phyloP scores from a whole-genome alignment of 1,140 invertebrate species.

The Thalassaphorura encarpata region DNA sequence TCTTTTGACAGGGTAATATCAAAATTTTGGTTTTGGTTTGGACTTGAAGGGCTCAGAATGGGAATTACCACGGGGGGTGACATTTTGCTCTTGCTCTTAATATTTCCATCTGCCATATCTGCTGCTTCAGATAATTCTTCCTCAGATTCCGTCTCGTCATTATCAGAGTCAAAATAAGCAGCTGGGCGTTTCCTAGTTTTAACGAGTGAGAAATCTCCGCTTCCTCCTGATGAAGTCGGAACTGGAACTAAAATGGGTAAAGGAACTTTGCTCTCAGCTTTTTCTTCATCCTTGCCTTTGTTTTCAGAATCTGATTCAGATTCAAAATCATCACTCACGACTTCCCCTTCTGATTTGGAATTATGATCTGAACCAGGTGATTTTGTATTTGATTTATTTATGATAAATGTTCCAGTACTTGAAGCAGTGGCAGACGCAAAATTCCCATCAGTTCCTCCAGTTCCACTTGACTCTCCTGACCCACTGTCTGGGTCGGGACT shows the following conservation, averaged over 20 bases:
- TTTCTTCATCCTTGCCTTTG: background rate
- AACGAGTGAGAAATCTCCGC: too few relatives aligned
- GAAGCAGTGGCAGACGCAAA: constrained; percentile 16
- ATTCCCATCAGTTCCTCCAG: background rate
- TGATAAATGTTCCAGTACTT: constrained; percentile 5
- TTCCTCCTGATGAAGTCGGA: too few relatives aligned
- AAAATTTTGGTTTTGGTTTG: background rate
- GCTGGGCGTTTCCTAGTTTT: background rate
- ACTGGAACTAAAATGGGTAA: background rate
- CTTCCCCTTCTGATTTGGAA: background rate
- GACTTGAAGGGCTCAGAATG: background rate
- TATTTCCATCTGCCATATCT: too few relatives aligned
- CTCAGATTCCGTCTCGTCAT: too few relatives aligned
- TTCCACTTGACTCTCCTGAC: background rate
- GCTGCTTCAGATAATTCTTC: too few relatives aligned
- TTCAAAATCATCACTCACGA: constrained; percentile 1
- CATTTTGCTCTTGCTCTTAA: too few relatives aligned
- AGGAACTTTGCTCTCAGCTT: background rate
- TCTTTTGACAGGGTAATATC: background rate
- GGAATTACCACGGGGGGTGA: too few relatives aligned
- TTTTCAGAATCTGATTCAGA: background rate
- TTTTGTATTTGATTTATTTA: background rate
- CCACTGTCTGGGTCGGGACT: too few relatives aligned
- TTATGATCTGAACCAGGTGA: background rate
- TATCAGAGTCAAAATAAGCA: background rate